Evolutionary conservation across 2,797 vertebrate species (phyloP).

Genomic region (Petrocephalus sullivani): DNA sequence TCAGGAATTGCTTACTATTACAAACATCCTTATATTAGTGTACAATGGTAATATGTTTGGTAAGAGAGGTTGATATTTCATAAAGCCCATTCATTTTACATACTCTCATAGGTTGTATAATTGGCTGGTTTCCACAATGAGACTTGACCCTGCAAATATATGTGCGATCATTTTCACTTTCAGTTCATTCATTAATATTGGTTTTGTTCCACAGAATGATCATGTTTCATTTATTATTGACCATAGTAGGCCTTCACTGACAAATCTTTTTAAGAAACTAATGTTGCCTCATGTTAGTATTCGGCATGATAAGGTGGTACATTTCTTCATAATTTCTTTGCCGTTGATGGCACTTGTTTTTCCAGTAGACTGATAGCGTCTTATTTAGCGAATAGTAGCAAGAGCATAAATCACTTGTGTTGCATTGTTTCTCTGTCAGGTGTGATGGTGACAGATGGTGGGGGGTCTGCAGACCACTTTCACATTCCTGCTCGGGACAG

Average conservation of each 20-base stretch:
- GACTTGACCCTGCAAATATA: slow-evolving; percentile 1
- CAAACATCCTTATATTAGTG: neutral
- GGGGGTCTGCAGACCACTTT: neutral
- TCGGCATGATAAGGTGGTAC: neutral
- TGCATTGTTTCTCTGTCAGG: neutral
- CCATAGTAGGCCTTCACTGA: neutral
- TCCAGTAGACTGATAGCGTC: neutral
- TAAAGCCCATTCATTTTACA: neutral
- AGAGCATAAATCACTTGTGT: neutral
- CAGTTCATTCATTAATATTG: neutral
- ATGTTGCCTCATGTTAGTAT: neutral
- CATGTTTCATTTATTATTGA: neutral
- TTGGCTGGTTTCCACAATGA: neutral
- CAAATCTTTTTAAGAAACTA: neutral
- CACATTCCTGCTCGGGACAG: neutral
- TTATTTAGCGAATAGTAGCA: neutral
- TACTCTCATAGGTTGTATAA: neutral
- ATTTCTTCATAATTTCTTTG: neutral
- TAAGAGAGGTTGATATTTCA: neutral
- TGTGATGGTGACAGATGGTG: neutral
- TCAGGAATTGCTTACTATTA: neutral
- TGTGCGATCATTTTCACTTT: neutral
- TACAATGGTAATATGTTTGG: neutral
- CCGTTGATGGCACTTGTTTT: neutral
- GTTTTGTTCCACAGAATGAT: neutral